phyloP scores from a whole-genome alignment of 1,140 invertebrate genomes.

The Pogonus chalceus region DNA sequence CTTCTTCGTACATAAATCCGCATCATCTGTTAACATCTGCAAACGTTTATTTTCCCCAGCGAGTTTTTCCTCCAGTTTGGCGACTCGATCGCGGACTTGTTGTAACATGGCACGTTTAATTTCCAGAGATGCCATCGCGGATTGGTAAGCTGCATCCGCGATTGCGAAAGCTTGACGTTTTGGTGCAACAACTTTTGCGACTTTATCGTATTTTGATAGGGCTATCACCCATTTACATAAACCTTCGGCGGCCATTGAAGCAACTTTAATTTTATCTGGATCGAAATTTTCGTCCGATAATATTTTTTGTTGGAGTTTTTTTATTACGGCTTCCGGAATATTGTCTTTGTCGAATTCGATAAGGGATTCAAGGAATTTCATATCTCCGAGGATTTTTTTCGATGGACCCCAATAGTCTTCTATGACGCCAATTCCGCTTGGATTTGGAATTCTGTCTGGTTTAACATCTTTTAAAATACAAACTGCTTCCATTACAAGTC shows the following conservation, averaged over 20 bases:
- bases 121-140: slow-evolving; percentile 56
- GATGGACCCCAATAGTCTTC: slow-evolving; percentile 94
- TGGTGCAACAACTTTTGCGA: slow-evolving; percentile 79
- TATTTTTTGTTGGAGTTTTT: slow-evolving; percentile 71
- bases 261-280: slow-evolving; percentile 76
- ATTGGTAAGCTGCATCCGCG: slow-evolving; percentile 51
- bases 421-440: slow-evolving; percentile 60
- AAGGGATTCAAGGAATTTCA: slow-evolving; percentile 77
- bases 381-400: slow-evolving; percentile 81
- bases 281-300: slow-evolving; percentile 81
- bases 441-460: slow-evolving; percentile 71
- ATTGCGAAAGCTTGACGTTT: slow-evolving; percentile 69
- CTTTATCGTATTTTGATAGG: slow-evolving; percentile 87
- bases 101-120: slow-evolving; percentile 67
- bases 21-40: slow-evolving; percentile 66
- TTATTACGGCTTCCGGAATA: slow-evolving; percentile 71
- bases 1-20: slow-evolving; percentile 79
- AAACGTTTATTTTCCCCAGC: slow-evolving; percentile 43
- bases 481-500: slow-evolving; percentile 91
- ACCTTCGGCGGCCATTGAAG: slow-evolving; percentile 67
- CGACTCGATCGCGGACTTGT: slow-evolving; percentile 53
- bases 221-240: slow-evolving; percentile 87
- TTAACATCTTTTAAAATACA: slow-evolving; percentile 86
- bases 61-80: slow-evolving; percentile 57
- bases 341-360: slow-evolving; percentile 89